Evolutionary conservation across 2,113 vertebrate genomes (phyloP).

Genomic region (Nibea albiflora): DNA sequence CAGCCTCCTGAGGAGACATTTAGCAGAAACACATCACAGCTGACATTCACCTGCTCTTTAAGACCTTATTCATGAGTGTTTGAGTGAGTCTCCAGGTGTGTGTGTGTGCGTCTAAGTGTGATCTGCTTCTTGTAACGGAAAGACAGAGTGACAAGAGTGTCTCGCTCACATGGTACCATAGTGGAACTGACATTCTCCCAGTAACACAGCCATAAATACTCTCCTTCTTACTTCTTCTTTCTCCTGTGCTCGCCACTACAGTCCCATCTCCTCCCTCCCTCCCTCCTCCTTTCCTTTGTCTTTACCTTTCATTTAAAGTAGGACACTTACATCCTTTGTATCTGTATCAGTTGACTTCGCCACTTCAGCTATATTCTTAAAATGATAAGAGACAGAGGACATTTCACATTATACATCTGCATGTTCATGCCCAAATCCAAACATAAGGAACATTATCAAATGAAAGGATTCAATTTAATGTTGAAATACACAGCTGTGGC

Average conservation of each 20-base stretch:
- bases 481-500: background rate
- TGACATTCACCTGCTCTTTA: constrained; percentile 90
- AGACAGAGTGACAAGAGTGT: constrained; percentile 27
- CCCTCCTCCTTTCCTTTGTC: constrained; percentile 7
- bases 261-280: background rate
- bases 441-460: background rate
- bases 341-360: background rate
- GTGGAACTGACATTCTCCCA: constrained; percentile 47
- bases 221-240: constrained; percentile 1
- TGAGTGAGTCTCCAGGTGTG: constrained; percentile 14
- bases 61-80: constrained; percentile 16
- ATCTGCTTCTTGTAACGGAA: constrained; percentile 30
- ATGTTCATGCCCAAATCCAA: background rate
- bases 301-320: constrained; percentile 12
- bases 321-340: background rate
- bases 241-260: constrained; percentile 14
- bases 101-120: constrained; percentile 21
- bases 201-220: constrained; percentile 55
- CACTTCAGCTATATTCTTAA: background rate
- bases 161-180: constrained; percentile 39
- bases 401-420: background rate
- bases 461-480: background rate
- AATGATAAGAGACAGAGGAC: background rate
- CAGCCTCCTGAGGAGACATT: constrained; percentile 92
- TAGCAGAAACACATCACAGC: constrained; percentile 88